Evolutionary conservation across 37 sponge, comb jelly and placozoan genomes (phyloP), one percentile per base, ranked within the genome.

Genomic region (Crambe crambe): DNA sequence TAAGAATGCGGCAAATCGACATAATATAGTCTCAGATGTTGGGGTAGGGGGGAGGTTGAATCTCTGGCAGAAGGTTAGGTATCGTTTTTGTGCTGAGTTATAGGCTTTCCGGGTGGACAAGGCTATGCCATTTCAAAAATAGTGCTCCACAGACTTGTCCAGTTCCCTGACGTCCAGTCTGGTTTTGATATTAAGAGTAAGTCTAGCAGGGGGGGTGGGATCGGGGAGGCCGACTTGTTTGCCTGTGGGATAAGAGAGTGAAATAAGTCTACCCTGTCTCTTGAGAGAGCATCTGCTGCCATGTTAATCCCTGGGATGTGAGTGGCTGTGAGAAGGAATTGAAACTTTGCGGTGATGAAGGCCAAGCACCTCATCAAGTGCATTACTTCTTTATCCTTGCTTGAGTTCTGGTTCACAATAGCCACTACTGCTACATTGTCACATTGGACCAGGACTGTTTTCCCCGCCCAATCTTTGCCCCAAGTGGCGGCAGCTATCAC

Each of bases 31-130:
- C 36, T 80, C 80, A 32, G 71, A 67, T 31, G 61, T 51, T 37
- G 87, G 87, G 12, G 51, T 32, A 22, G 81, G 81, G 29, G 44
- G 62, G 15, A 80, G 15, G 27, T 37, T 23, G 9, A 21, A 4
- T 3, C 41, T 56, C 21, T n/a, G 26, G 70, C 87, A 87, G 76
- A 80, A 87, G 5, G 41, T 2, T 30, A 61, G 20, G 27, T 77
- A 65, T 37, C 78, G 66, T 3, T 64, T 34, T 66, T 77, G 40
- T 39, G 66, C 78, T 22, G 66, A 40, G 30, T 31, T 42, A 21
- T 62, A 62, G 5, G 29, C 23, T 26, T 62, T 62, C 29, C 22
- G 63, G 29, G 63, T 62, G 63, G 63, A 62, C 17, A 26, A 18
- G 29, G 63, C 23, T 62, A 62, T 10, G 15, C 54, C 54, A 15